Conservation (phyloP, 2,888 invertebrate genomes). For the Calameuta pallipes region DNA sequence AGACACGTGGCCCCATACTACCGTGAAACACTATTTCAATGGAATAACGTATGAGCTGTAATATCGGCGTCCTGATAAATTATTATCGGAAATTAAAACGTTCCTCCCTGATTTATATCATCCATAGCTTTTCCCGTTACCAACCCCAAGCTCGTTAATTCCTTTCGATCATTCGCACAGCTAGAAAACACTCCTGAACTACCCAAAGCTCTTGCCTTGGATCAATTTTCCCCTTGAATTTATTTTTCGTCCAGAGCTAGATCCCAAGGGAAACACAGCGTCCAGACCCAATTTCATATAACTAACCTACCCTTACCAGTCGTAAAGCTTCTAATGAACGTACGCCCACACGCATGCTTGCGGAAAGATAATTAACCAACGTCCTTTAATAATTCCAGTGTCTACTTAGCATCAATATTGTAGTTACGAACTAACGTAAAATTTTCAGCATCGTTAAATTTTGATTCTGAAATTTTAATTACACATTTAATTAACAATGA, state of each 20-base stretch:
- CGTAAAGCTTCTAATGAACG: background rate
- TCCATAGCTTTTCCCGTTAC: constrained; percentile 26
- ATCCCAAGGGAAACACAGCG: background rate
- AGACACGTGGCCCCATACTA: no score
- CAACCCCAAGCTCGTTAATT: background rate
- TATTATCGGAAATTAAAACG: constrained; percentile 39
- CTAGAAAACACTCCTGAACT: background rate
- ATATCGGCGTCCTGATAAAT: constrained; percentile 23
- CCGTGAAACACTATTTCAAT: background rate
- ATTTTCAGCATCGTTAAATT: no score
- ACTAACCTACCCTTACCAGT: background rate
- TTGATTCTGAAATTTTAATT: no score
- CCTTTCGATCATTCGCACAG: background rate
- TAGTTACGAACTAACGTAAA: background rate
- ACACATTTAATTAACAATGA: background rate
- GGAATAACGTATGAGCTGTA: background rate
- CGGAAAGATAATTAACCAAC: background rate
- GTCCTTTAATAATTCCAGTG: background rate
- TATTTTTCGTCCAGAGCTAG: background rate
- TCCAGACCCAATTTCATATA: constrained; percentile 1
- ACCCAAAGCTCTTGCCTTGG: background rate
- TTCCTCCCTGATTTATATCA: constrained; percentile 31
- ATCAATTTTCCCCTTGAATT: background rate
- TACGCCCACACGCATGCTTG: background rate
- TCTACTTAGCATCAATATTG: background rate